phyloP scores from a whole-genome alignment of 2,113 vertebrate genomes.

The Isurus oxyrinchus region DNA sequence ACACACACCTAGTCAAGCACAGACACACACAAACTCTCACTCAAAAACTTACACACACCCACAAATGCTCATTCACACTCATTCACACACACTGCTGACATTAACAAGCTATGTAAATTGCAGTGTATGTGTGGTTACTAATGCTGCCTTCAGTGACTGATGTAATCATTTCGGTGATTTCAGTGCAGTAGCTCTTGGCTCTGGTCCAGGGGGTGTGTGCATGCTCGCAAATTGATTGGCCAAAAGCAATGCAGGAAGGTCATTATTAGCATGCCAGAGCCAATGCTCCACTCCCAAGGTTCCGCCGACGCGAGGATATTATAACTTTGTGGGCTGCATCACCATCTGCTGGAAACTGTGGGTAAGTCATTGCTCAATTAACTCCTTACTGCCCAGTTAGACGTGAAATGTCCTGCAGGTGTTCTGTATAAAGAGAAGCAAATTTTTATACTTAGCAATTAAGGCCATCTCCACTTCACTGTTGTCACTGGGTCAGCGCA shows the following conservation, averaged over 20 bases:
- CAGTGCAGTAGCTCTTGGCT: neutral
- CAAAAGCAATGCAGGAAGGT: neutral
- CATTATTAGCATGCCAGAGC: neutral
- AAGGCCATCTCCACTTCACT: neutral
- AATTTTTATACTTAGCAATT: neutral
- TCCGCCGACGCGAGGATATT: neutral
- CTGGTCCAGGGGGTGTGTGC: conserved; percentile 16
- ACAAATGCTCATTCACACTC: neutral
- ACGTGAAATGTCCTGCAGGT: neutral
- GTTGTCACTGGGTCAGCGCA: neutral
- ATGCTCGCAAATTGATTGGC: neutral
- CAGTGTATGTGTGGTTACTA: neutral
- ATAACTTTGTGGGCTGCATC: neutral
- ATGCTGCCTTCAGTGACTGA: neutral
- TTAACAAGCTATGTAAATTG: neutral
- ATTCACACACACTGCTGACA: neutral
- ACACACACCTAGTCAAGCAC: neutral
- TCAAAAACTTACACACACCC: neutral
- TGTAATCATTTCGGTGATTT: conserved; percentile 9
- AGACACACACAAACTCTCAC: neutral
- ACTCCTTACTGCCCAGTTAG: neutral
- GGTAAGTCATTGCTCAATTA: neutral
- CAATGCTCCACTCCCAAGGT: neutral
- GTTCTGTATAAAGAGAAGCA: neutral
- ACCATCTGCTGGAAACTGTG: neutral